A percentile compares a stretch with the other conserved stretches of the same genome.
These are phyloP conservation scores for Apoderus coryli DNA, from an alignment of 2,888 invertebrate species.

Conservation along the genomic window DNA sequence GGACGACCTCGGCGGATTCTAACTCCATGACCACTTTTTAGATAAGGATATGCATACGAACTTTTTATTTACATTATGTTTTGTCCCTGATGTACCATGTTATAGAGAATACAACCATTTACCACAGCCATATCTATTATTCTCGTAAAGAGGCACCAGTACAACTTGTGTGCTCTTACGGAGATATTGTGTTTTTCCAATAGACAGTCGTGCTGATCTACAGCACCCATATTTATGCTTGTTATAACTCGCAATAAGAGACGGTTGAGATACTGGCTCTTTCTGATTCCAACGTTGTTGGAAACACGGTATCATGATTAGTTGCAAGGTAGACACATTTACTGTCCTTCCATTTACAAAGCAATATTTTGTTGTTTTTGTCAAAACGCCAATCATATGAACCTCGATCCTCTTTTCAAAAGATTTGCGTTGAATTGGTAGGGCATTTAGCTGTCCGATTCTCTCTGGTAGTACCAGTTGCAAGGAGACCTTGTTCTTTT, in stretches of 20 bases:
- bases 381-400: too few relatives aligned
- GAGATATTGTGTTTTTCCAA: constrained; percentile 14
- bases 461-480: too few relatives aligned
- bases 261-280: constrained; percentile 8
- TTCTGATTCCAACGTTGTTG: too few relatives aligned
- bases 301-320: too few relatives aligned
- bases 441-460: too few relatives aligned
- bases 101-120: constrained; percentile 11
- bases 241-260: constrained; percentile 8
- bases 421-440: too few relatives aligned
- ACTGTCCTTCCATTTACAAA: too few relatives aligned
- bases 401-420: too few relatives aligned
- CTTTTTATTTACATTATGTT: constrained; percentile 13
- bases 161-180: constrained; percentile 14
- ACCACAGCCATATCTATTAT: constrained; percentile 15
- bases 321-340: too few relatives aligned
- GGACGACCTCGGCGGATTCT: too few relatives aligned
- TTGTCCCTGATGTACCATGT: constrained; percentile 10
- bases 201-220: constrained; percentile 15
- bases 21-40: constrained; percentile 16
- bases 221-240: constrained; percentile 13
- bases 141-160: constrained; percentile 14
- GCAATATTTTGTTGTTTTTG: too few relatives aligned
- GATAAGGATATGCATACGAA: constrained; percentile 15
- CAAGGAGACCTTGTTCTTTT: too few relatives aligned